Percentiles rank a stretch among this genome's conserved stretches.
phyloP scores from a whole-genome alignment of 2,113 vertebrate genomes.

The Alosa alosa region DNA sequence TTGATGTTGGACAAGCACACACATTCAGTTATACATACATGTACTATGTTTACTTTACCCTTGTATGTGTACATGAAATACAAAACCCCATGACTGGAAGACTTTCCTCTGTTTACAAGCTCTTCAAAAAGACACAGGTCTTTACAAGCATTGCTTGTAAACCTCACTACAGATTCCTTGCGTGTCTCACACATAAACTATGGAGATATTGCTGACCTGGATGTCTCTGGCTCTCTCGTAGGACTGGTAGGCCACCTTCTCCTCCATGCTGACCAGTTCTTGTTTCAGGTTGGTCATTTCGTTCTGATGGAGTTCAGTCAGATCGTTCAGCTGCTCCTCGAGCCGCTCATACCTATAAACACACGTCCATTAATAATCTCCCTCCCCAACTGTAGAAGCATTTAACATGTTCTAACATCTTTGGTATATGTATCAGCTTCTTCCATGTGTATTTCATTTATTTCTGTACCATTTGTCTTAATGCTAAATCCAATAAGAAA shows the following conservation, averaged over 20 bases:
- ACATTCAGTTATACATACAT: no score
- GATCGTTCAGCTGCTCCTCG: slow-evolving; percentile 95
- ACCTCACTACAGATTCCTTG: neutral
- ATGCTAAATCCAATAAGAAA: neutral
- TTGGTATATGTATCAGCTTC: neutral
- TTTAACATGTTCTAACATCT: neutral
- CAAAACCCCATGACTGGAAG: neutral
- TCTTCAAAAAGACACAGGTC: neutral
- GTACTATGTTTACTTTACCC: no score
- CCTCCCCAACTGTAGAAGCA: neutral
- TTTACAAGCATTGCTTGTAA: neutral
- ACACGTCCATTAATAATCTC: neutral
- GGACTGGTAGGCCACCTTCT: slow-evolving; percentile 98
- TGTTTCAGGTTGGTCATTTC: slow-evolving; percentile 99
- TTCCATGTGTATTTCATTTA: neutral
- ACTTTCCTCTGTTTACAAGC: neutral
- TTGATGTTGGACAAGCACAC: neutral
- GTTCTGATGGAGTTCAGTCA: slow-evolving; percentile 96
- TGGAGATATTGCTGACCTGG: slow-evolving; percentile 75
- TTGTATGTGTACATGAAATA: neutral
- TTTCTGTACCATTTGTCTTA: slow-evolving; percentile 4
- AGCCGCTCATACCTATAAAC: slow-evolving; percentile 87
- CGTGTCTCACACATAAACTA: neutral
- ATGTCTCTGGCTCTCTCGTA: slow-evolving; percentile 96
- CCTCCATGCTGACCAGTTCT: slow-evolving; percentile 98